phyloP scores from a whole-genome alignment of 1,140 invertebrate species.

The Acromyrmex heyeri region DNA sequence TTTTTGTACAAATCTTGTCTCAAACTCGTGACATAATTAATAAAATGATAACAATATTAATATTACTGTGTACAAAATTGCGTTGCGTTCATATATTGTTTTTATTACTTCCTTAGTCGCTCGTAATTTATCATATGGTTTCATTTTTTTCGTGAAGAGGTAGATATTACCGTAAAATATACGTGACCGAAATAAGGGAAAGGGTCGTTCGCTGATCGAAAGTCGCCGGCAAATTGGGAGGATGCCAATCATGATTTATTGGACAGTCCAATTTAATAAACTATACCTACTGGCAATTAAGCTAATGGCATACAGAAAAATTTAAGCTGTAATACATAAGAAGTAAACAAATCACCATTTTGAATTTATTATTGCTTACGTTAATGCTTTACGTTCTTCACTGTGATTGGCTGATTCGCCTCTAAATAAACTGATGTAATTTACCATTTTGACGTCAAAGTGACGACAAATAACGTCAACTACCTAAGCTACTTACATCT shows the following conservation, averaged over 20 bases:
- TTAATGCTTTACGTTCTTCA: no score
- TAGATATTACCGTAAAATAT: neutral
- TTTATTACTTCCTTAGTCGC: neutral
- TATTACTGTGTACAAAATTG: conserved; percentile 9
- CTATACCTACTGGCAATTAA: neutral
- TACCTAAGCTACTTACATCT: no score
- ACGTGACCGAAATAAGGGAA: neutral
- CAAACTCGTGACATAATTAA: neutral
- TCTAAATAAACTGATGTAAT: no score
- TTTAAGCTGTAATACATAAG: no score
- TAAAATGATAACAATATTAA: neutral
- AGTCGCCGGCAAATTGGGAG: conserved; percentile 37
- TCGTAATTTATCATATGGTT: conserved; percentile 5
- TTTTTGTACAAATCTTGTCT: neutral
- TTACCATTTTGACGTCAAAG: no score
- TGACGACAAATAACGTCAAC: no score
- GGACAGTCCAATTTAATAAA: conserved; percentile 32
- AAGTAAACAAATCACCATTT: no score
- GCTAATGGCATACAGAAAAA: no score
- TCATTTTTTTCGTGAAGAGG: neutral
- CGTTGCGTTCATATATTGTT: neutral
- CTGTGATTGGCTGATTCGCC: no score
- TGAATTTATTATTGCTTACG: no score
- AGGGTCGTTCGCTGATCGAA: neutral
- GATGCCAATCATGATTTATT: conserved; percentile 27